These are phyloP conservation scores for Copidosoma floridanum DNA, from an alignment of 1,140 invertebrate species.

Conservation along the genomic window DNA sequence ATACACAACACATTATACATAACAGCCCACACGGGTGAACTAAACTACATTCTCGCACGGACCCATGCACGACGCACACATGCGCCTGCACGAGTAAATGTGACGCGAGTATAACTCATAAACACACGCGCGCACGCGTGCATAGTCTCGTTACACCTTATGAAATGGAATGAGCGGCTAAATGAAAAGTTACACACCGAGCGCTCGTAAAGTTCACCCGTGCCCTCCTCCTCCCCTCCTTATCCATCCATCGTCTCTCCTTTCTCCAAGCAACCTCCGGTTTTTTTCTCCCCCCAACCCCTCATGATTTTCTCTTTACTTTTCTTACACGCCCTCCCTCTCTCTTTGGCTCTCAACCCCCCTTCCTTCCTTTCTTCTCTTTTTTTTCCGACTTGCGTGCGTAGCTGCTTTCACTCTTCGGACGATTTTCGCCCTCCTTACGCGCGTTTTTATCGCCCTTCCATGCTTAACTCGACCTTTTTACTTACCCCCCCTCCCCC, in stretches of 20 bases:
- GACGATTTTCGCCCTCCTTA: too few relatives aligned
- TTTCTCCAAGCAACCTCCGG: too few relatives aligned
- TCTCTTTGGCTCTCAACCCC: too few relatives aligned
- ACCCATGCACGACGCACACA: too few relatives aligned
- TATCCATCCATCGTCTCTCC: background rate
- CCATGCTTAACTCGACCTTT: too few relatives aligned
- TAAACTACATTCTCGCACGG: background rate
- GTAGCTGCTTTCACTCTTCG: too few relatives aligned
- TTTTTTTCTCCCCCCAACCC: background rate
- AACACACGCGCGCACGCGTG: slow-evolving; percentile 1
- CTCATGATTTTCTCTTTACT: too few relatives aligned
- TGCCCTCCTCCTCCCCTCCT: background rate
- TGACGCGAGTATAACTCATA: slow-evolving; percentile 13
- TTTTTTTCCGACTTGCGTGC: too few relatives aligned
- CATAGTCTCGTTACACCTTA: slow-evolving; percentile 36
- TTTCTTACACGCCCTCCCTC: too few relatives aligned
- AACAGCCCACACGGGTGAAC: background rate
- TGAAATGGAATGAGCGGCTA: slow-evolving; percentile 34
- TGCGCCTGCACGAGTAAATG: background rate
- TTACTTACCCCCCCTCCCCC: too few relatives aligned
- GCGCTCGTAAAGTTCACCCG: slow-evolving; percentile 24
- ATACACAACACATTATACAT: background rate
- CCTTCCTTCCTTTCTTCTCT: too few relatives aligned
- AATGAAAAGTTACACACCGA: slow-evolving; percentile 35
- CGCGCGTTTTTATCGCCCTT: too few relatives aligned